Conservation (phyloP, 2,113 vertebrate species). For the Pteronura brasiliensis region DNA sequence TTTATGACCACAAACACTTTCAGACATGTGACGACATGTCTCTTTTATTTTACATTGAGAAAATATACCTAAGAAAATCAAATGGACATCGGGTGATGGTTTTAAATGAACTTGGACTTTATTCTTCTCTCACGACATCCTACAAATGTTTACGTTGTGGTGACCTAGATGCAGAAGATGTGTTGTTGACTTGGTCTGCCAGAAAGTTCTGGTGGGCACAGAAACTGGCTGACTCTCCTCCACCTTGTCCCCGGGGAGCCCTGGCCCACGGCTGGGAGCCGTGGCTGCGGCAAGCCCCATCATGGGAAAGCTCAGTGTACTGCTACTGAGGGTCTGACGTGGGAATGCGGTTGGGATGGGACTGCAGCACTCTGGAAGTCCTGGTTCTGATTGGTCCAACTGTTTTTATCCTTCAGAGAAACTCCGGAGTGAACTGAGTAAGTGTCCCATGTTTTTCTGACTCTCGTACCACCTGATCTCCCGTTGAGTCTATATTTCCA, state of each 20-base stretch:
- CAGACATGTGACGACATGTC: neutral
- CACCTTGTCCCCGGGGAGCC: neutral
- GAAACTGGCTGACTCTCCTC: neutral
- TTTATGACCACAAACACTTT: neutral
- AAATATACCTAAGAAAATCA: neutral
- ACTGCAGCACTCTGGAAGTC: neutral
- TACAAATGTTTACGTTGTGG: neutral
- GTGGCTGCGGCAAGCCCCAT: neutral
- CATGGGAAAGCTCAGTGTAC: neutral
- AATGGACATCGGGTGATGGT: neutral
- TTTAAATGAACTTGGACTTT: conserved; percentile 20
- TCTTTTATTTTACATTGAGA: conserved; percentile 26
- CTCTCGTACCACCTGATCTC: neutral
- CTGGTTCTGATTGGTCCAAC: conserved; percentile 41
- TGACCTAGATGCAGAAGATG: neutral
- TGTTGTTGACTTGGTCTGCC: neutral
- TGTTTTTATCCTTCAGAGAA: conserved; percentile 69
- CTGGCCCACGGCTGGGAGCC: neutral
- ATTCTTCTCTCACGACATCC: neutral
- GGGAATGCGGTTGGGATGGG: neutral
- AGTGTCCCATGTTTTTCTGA: conserved; percentile 42
- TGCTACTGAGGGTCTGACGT: neutral
- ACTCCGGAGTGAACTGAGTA: conserved; percentile 73
- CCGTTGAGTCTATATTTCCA: neutral
- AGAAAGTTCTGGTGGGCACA: neutral